A percentile compares a stretch with the other conserved stretches of the same genome.
These are phyloP conservation scores for Scomberomorus guttatus DNA, from an alignment of 2,797 vertebrate species.

Conservation along the genomic window DNA sequence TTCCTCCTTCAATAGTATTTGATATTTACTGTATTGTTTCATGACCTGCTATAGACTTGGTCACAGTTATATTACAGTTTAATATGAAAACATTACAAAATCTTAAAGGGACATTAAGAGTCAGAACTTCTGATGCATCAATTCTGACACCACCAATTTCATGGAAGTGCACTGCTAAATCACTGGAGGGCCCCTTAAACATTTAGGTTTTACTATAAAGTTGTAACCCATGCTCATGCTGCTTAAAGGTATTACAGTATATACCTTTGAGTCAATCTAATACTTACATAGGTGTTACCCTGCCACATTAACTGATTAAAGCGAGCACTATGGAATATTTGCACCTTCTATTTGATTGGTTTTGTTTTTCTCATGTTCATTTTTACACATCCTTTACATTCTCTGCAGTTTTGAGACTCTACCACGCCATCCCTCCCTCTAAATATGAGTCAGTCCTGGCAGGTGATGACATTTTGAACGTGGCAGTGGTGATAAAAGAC, in stretches of 20 bases:
- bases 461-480: slow-evolving; percentile 68
- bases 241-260: no score
- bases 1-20: background rate
- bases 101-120: no score
- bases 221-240: no score
- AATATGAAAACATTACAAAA: background rate
- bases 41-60: background rate
- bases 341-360: background rate
- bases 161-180: no score
- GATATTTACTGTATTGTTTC: no score
- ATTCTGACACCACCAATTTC: no score
- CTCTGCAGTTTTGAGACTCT: slow-evolving; percentile 55
- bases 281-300: background rate
- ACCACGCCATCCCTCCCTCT: slow-evolving; percentile 61
- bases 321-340: background rate
- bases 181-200: no score
- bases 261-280: no score
- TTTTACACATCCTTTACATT: background rate
- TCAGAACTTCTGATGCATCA: no score
- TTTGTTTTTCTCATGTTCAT: background rate
- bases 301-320: background rate
- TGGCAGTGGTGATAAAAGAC: slow-evolving; percentile 77
- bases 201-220: no score
- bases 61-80: background rate
- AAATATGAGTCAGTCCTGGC: slow-evolving; percentile 58